Conservation (phyloP, 2,113 vertebrate genomes). For the Onychorhynchus coronatus region DNA sequence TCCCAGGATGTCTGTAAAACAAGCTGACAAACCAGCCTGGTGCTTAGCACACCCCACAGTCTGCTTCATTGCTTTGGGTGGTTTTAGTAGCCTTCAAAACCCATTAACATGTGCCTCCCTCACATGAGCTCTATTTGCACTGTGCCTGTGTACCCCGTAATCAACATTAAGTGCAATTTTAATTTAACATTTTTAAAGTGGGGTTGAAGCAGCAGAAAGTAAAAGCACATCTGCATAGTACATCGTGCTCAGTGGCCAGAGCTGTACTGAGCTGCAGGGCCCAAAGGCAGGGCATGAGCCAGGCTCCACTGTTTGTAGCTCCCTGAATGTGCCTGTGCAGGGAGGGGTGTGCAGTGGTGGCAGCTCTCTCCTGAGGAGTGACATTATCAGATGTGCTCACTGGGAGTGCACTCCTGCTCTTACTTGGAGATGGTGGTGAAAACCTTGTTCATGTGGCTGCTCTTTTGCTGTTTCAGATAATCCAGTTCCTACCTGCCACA, state of each 20-base stretch:
- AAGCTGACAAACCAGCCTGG: not conserved
- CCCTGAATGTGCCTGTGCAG: not conserved
- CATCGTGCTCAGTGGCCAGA: rapidly evolving
- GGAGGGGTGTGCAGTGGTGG: rapidly evolving
- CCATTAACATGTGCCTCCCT: not conserved
- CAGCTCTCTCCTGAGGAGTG: not conserved
- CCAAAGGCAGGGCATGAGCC: not conserved
- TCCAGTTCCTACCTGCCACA: not conserved
- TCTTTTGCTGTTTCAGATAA: not conserved
- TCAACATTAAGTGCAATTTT: not conserved
- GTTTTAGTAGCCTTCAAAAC: not conserved
- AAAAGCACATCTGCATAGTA: not conserved
- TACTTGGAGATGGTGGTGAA: not conserved
- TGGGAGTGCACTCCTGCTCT: not conserved
- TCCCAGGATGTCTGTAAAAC: not conserved
- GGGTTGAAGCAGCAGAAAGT: not conserved
- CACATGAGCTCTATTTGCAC: not conserved
- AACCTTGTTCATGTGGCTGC: rapidly evolving
- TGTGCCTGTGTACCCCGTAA: not conserved
- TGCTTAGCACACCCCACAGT: not conserved
- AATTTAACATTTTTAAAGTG: not conserved
- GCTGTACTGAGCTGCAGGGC: not conserved
- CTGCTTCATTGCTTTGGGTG: not conserved
- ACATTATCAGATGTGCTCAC: not conserved
- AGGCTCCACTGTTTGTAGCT: not conserved